These are phyloP conservation scores for Channa striata DNA, from an alignment of 2,797 vertebrate genomes.

Conservation along the genomic window DNA sequence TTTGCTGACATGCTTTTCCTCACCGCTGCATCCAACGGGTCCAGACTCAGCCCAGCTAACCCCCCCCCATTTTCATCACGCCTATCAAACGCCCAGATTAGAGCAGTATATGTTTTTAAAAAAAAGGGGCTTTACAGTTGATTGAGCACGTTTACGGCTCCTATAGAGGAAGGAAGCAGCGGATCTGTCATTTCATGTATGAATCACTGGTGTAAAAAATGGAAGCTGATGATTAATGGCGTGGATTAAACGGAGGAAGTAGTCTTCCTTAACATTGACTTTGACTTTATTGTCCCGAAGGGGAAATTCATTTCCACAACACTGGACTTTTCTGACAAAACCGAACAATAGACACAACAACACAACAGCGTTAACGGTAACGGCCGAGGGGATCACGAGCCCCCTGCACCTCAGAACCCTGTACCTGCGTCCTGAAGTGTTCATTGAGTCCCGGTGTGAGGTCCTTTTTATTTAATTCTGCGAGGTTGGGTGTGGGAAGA, in stretches of 20 bases:
- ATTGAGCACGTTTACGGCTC: background rate
- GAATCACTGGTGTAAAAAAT: conserved; percentile 10
- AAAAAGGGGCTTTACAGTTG: background rate
- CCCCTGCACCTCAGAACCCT: too few relatives aligned
- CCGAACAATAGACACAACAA: too few relatives aligned
- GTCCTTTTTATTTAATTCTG: too few relatives aligned
- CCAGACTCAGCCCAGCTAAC: conserved; percentile 22
- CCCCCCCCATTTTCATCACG: conserved; percentile 12
- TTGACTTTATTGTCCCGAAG: too few relatives aligned
- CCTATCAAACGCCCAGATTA: conserved; percentile 8
- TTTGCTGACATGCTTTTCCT: conserved; percentile 54
- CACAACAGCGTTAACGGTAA: too few relatives aligned
- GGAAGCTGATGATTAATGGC: background rate
- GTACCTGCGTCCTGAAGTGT: background rate
- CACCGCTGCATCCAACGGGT: conserved; percentile 34
- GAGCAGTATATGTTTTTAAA: background rate
- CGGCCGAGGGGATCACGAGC: too few relatives aligned
- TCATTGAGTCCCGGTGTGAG: too few relatives aligned
- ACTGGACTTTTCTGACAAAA: too few relatives aligned
- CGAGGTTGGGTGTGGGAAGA: too few relatives aligned
- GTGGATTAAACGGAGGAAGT: background rate
- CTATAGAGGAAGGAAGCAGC: conserved; percentile 17
- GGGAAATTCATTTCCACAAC: too few relatives aligned
- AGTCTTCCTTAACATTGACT: background rate
- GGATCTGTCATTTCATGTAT: conserved; percentile 23